These are phyloP conservation scores for Diprion similis DNA, from an alignment of 1,140 invertebrate genomes.

Conservation along the genomic window DNA sequence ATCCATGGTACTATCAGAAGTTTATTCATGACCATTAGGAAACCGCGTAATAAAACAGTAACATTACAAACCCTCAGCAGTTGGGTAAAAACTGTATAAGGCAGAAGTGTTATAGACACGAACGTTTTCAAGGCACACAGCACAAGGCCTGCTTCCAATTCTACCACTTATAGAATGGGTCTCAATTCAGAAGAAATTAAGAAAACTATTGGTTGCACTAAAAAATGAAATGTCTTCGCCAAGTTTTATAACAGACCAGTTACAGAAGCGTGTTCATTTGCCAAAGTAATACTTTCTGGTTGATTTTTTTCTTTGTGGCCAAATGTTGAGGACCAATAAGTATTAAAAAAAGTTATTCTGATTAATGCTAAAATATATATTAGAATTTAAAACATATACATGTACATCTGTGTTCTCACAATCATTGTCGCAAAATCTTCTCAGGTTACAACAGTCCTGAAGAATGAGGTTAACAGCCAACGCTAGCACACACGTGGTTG, in stretches of 20 bases:
- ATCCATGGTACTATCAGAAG: neutral
- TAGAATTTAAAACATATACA: neutral
- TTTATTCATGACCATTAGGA: conserved; percentile 33
- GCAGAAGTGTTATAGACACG: conserved; percentile 31
- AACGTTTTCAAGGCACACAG: conserved; percentile 31
- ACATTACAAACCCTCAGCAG: conserved; percentile 33
- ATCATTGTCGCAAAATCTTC: neutral
- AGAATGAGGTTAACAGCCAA: too few species aligned
- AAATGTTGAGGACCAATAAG: neutral
- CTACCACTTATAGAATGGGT: conserved; percentile 31
- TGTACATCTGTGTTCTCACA: neutral
- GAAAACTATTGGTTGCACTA: conserved; percentile 34
- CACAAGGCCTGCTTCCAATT: conserved; percentile 36
- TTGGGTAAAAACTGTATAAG: conserved; percentile 35
- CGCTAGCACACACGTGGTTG: too few species aligned
- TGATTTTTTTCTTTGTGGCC: neutral
- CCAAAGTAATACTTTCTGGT: neutral
- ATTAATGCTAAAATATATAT: too few species aligned
- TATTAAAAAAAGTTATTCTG: neutral
- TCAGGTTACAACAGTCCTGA: too few species aligned
- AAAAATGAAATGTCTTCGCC: conserved; percentile 31
- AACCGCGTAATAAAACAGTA: conserved; percentile 29
- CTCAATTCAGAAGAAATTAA: conserved; percentile 30
- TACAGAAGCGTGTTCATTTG: conserved; percentile 3
- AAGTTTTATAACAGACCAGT: conserved; percentile 38